Percentiles rank a stretch among this genome's conserved stretches.
phyloP scores from a whole-genome alignment of 2,888 invertebrate species.

The Plutella xylostella region DNA sequence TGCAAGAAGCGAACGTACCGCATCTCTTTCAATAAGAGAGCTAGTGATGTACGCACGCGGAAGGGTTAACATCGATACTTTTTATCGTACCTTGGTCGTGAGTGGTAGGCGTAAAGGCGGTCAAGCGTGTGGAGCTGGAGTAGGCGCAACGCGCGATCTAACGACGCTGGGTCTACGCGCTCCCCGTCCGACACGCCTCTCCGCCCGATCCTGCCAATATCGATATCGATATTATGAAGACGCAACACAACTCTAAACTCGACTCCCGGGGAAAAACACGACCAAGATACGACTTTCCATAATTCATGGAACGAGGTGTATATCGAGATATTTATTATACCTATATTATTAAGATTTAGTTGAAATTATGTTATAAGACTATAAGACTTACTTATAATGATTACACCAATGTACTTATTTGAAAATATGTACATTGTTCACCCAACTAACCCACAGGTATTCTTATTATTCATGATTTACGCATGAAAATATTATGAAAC shows the following conservation, averaged over 20 bases:
- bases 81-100: conserved; percentile 67
- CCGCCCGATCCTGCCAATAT: conserved; percentile 67
- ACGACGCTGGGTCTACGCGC: conserved; percentile 59
- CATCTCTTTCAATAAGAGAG: conserved; percentile 1
- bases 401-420: no score
- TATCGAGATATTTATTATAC: no score
- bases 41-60: conserved; percentile 5
- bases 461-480: no score
- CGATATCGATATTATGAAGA: conserved; percentile 27
- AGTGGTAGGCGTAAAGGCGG: conserved; percentile 70
- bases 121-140: conserved; percentile 69
- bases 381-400: no score
- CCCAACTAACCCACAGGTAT: no score
- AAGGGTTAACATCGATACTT: conserved; percentile 10
- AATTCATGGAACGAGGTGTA: no score
- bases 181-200: conserved; percentile 55
- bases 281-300: conserved; percentile 60
- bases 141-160: conserved; percentile 67
- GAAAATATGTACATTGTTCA: no score
- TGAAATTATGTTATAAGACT: no score
- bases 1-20: not conserved
- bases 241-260: not conserved
- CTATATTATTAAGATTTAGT: no score
- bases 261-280: conserved; percentile 20
- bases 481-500: no score